Base-by-base conservation (phyloP, 2,888 invertebrate species). In the Pharmacophagus antenor region DNA sequence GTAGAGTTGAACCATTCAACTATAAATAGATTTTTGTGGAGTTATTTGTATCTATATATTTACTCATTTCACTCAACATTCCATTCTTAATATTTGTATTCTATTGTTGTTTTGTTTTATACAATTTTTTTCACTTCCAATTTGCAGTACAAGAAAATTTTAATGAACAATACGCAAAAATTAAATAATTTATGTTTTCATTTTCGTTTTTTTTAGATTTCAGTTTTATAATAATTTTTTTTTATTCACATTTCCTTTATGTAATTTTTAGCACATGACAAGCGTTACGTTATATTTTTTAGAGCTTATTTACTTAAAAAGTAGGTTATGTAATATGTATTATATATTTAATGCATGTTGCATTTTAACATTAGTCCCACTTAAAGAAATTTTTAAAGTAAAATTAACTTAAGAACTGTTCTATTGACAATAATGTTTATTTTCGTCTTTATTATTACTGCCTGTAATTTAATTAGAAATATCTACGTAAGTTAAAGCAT, bases 401-500 rank as follows among this genome's bases (percentile, higher is more conserved):
- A 64, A 61, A 58, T 54, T 63, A 61, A 51, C 53, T 44, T 65
- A 58, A 56, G 56, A 54, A 18, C 64, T 65, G 58, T 62, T 58
- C 61, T 61, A 61, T 67, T 71, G 74, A 73, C 72, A 74, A 72
- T 74, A 74, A 71, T 68, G 63, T 66, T 64, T 60, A 61, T 63
- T 63, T 69, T 5, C 18, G 55, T 52, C 20, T 62, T 54, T 56
- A 58, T 23, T 17, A 22, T 48, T 68, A 72, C 70, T 75, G 73
- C 72, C 76, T 68, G 63, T 63, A 71, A 64, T 59, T 63, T 68
- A 68, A 65, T 67, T 65, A 65, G 65, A 50, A 17, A 31, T 67
- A 65, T 52, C 64, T 70, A 73, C 67, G 66, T 79, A 79, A 75
- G 72, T 79, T 81, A 76, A 80, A 83, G 88, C 88, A 88, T 89